These are phyloP conservation scores for Cremastobaeus sp. DNA, from an alignment of 2,888 invertebrate species.

Conservation along the genomic window DNA sequence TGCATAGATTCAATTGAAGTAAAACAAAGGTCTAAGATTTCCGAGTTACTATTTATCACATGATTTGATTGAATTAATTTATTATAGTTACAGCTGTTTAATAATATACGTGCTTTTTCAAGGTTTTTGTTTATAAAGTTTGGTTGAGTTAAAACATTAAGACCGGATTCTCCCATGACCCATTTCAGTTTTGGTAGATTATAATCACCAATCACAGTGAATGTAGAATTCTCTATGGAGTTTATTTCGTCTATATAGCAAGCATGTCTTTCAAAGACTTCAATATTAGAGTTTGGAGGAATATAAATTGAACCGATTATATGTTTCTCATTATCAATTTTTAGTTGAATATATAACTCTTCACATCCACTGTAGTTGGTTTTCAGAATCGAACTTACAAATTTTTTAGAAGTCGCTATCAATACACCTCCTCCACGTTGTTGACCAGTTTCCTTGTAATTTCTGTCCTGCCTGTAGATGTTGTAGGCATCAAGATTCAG, in stretches of 20 bases:
- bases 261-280: not conserved
- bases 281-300: constrained; percentile 7
- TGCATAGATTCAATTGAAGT: not conserved
- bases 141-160: not conserved
- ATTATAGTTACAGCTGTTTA: constrained; percentile 1
- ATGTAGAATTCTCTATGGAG: not conserved
- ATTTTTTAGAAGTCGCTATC: no score
- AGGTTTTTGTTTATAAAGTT: not conserved
- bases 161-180: not conserved
- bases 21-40: constrained; percentile 22
- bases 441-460: no score
- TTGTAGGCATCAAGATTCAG: no score
- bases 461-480: no score
- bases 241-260: not conserved
- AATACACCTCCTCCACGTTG: no score
- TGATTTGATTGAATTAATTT: constrained; percentile 1
- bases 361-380: not conserved
- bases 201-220: constrained; percentile 10
- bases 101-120: not conserved
- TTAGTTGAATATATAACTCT: constrained; percentile 1
- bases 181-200: constrained; percentile 13
- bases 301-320: constrained; percentile 7
- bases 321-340: not conserved
- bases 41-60: not conserved
- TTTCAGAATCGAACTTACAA: no score